Evolutionary conservation across 2,888 invertebrate species (phyloP).

Genomic region (Torymus aiolomorphi): DNA sequence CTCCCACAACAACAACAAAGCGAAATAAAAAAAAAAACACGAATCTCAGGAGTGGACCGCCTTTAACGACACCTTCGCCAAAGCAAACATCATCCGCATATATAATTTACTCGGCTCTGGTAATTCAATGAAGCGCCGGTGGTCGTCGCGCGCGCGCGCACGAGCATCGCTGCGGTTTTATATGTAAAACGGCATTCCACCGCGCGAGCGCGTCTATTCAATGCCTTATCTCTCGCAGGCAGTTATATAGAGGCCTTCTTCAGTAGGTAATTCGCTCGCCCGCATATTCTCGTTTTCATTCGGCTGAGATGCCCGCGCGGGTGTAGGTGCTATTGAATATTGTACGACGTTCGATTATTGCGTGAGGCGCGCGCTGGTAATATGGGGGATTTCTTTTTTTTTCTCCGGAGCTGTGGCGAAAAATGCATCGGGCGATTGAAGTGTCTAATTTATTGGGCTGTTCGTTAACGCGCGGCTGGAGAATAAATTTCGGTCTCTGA

Average conservation of each 20-base stretch:
- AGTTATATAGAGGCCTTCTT: constrained; percentile 68
- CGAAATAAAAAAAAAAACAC: no score
- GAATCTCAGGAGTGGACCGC: no score
- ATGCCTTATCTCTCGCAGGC: constrained; percentile 69
- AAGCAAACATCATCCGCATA: background rate
- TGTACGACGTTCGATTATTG: background rate
- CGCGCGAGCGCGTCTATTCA: constrained; percentile 58
- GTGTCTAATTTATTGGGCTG: constrained; percentile 14
- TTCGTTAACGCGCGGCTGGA: background rate
- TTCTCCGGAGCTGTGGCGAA: background rate
- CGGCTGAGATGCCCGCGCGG: background rate
- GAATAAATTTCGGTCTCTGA: constrained; percentile 14
- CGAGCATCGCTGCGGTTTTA: constrained; percentile 59
- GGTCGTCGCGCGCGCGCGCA: constrained; percentile 15
- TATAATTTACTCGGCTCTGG: background rate
- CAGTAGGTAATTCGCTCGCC: constrained; percentile 67
- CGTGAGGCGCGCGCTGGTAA: no score
- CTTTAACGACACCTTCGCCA: background rate
- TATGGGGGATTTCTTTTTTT: background rate
- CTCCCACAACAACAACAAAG: no score
- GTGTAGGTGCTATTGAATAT: background rate
- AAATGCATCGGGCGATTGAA: constrained; percentile 1
- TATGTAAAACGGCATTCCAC: constrained; percentile 69
- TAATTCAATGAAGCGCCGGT: constrained; percentile 49
- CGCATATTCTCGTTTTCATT: constrained; percentile 45